phyloP scores from a whole-genome alignment of 2,113 vertebrate species.

The Hylia prasina region DNA sequence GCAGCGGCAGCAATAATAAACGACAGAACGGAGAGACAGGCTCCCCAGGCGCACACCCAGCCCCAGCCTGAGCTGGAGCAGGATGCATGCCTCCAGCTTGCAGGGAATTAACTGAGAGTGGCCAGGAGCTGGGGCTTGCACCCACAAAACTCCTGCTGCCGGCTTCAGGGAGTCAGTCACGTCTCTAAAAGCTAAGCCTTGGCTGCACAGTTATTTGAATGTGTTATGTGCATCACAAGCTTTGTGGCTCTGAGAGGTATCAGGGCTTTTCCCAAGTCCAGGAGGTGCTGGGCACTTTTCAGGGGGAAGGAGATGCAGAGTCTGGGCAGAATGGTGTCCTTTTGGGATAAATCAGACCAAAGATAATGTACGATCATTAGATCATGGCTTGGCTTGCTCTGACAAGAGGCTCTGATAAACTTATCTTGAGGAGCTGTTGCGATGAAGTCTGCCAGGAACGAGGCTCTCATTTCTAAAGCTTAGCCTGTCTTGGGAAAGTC shows the following conservation, averaged over 20 bases:
- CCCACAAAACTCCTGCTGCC: background rate
- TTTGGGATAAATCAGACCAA: background rate
- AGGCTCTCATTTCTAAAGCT: background rate
- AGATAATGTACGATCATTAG: accelerated
- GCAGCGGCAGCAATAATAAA: conserved; percentile 28
- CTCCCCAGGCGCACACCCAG: background rate
- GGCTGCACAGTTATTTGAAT: background rate
- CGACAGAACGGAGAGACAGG: conserved; percentile 6
- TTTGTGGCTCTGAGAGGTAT: background rate
- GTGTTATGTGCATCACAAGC: background rate
- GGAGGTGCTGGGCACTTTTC: background rate
- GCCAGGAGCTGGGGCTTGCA: background rate
- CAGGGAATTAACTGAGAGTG: background rate
- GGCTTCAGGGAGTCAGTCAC: background rate
- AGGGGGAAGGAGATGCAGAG: accelerated
- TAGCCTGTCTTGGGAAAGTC: background rate
- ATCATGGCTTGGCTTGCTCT: background rate
- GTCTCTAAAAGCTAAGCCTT: background rate
- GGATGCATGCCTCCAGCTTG: background rate
- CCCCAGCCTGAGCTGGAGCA: background rate
- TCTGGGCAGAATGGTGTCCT: background rate
- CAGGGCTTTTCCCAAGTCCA: background rate
- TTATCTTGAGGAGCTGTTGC: background rate
- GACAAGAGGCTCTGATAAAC: background rate
- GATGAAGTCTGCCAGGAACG: background rate